Conservation (phyloP, 2,797 vertebrate species). For the Enteromius paludinosus region DNA sequence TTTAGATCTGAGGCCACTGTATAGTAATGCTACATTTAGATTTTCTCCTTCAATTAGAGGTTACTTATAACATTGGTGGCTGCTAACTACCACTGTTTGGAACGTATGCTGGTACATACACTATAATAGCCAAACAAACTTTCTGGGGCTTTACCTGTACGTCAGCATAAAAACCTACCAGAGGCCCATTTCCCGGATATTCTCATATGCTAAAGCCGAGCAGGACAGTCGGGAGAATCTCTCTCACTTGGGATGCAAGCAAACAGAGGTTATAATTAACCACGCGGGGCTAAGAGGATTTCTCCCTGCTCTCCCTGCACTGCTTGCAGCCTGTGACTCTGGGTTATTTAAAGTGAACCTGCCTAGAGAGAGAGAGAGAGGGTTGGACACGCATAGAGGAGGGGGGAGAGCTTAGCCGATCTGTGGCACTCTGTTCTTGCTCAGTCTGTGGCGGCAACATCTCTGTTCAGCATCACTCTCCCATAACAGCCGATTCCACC, state of each 20-base stretch:
- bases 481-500: conserved; percentile 77
- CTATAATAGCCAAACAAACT: background rate
- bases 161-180: background rate
- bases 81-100: background rate
- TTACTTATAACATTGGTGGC: background rate
- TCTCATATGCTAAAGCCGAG: background rate
- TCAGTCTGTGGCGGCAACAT: conserved; percentile 64
- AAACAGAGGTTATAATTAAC: conserved; percentile 80
- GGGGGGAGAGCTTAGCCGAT: conserved; percentile 77
- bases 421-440: conserved; percentile 78
- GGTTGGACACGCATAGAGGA: conserved; percentile 41
- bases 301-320: conserved; percentile 69
- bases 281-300: conserved; percentile 81
- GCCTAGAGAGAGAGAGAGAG: conserved; percentile 49
- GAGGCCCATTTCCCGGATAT: background rate
- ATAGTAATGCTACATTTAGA: background rate
- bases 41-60: background rate
- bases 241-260: conserved; percentile 49
- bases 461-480: conserved; percentile 70
- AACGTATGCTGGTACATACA: background rate
- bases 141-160: background rate
- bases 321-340: conserved; percentile 66
- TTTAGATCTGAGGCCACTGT: background rate
- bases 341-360: conserved; percentile 80
- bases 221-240: conserved; percentile 1